A percentile compares a stretch with the other conserved stretches of the same genome.
Conservation (phyloP, 2,888 invertebrate species). For the Chironomus tentans region DNA sequence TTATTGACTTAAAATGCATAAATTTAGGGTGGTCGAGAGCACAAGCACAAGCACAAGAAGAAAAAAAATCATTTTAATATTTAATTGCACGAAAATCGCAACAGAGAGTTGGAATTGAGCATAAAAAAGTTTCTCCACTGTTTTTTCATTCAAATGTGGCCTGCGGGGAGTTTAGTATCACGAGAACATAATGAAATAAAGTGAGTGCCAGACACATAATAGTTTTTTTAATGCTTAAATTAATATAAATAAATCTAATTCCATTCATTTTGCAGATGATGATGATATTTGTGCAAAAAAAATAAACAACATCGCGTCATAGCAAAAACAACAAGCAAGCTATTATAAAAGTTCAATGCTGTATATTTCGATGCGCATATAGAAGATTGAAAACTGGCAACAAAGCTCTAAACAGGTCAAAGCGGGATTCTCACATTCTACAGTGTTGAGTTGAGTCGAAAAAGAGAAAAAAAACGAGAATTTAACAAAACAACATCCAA, state of each 20-base stretch:
- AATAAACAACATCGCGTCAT: not conserved
- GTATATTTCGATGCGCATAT: not conserved
- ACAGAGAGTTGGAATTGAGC: not conserved
- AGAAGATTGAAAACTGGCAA: not conserved
- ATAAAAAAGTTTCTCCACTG: not conserved
- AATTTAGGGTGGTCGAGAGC: not conserved
- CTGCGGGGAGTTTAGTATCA: not conserved
- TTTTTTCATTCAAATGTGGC: not conserved
- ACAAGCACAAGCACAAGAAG: not conserved
- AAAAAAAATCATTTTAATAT: slow-evolving; percentile 17
- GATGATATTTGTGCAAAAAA: not conserved
- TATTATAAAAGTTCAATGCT: not conserved
- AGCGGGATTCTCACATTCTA: too few relatives aligned
- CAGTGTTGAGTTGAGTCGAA: too few relatives aligned
- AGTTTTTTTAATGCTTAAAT: too few relatives aligned
- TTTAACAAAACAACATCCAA: too few relatives aligned
- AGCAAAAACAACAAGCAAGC: not conserved
- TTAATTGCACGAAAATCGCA: slow-evolving; percentile 1
- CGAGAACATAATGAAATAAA: not conserved
- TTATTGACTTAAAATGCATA: not conserved
- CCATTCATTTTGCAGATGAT: not conserved
- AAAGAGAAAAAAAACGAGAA: too few relatives aligned
- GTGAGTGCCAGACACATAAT: not conserved
- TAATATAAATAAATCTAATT: too few relatives aligned
- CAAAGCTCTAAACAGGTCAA: not conserved